Evolutionary conservation across 2,797 vertebrate species (phyloP).

Genomic region (Nyctalus aviator): DNA sequence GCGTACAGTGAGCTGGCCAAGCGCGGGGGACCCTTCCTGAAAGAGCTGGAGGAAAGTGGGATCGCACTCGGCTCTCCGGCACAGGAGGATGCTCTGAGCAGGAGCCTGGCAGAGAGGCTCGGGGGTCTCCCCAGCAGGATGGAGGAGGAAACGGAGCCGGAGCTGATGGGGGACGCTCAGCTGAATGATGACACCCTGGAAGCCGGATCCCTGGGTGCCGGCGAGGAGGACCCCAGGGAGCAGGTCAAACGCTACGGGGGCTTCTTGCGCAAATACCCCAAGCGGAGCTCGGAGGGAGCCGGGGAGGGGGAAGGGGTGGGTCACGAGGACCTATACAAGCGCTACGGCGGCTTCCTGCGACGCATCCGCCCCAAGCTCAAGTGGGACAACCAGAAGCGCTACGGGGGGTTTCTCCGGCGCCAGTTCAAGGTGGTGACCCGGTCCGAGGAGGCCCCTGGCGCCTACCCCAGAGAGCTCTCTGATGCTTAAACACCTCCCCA

Average conservation of each 20-base stretch:
- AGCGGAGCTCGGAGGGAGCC: constrained; percentile 87
- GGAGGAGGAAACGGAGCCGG: constrained; percentile 78
- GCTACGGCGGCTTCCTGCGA: constrained; percentile 97
- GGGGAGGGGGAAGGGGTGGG: constrained; percentile 68
- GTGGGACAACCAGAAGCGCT: constrained; percentile 98
- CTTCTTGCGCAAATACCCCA: constrained; percentile 94
- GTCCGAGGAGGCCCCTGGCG: constrained; percentile 92
- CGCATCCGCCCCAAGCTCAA: constrained; percentile 96
- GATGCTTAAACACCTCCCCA: constrained; percentile 85
- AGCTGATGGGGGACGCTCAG: constrained; percentile 25
- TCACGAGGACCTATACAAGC: constrained; percentile 93
- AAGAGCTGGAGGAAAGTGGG: constrained; percentile 90
- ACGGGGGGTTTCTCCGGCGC: constrained; percentile 95
- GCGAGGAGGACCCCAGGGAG: constrained; percentile 71
- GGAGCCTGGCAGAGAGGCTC: constrained; percentile 87
- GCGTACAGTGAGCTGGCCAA: constrained; percentile 78
- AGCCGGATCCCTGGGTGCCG: constrained; percentile 69
- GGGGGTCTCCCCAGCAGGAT: constrained; percentile 86
- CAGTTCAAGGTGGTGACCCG: constrained; percentile 96
- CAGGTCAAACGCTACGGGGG: constrained; percentile 94
- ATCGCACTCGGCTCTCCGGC: constrained; percentile 83
- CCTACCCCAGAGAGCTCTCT: constrained; percentile 88
- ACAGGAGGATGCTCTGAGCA: constrained; percentile 87
- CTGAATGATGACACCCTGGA: not conserved
- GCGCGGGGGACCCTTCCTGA: constrained; percentile 89